phyloP scores from a whole-genome alignment of 2,113 vertebrate genomes.

The Crotalus horridus region DNA sequence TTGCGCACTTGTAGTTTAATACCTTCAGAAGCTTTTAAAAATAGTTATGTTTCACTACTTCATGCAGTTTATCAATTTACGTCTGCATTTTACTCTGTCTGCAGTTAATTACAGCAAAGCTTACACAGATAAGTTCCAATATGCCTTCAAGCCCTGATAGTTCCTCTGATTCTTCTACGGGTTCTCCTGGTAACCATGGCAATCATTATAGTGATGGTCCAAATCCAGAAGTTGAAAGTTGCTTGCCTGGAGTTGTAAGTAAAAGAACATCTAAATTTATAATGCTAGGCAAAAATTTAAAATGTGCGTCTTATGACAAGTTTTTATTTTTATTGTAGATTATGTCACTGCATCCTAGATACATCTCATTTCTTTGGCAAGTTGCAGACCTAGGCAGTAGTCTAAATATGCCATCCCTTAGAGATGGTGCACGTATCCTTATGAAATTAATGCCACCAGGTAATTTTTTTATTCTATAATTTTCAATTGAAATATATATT shows the following conservation, averaged over 20 bases:
- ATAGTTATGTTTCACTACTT: not conserved
- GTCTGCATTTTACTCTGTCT: slow-evolving; percentile 46
- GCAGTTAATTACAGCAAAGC: slow-evolving; percentile 97
- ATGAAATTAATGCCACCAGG: slow-evolving; percentile 99
- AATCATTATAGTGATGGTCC: slow-evolving; percentile 98
- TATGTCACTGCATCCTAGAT: slow-evolving; percentile 97
- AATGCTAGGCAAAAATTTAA: not conserved
- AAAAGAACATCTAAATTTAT: slow-evolving; percentile 17
- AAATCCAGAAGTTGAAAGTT: slow-evolving; percentile 97
- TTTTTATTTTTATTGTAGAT: slow-evolving; percentile 78
- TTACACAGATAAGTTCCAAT: slow-evolving; percentile 98
- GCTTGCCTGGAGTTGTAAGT: slow-evolving; percentile 96
- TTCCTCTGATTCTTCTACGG: slow-evolving; percentile 97
- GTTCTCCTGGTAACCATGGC: slow-evolving; percentile 97
- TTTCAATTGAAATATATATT: not conserved
- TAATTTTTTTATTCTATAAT: slow-evolving; percentile 51
- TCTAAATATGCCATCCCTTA: slow-evolving; percentile 94
- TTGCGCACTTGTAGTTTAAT: not conserved
- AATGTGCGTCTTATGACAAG: not conserved
- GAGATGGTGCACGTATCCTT: slow-evolving; percentile 94
- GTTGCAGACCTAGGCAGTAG: slow-evolving; percentile 96
- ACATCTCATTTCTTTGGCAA: slow-evolving; percentile 99
- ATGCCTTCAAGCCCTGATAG: slow-evolving; percentile 99
- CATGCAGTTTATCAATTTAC: not conserved
- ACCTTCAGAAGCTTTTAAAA: not conserved